Evolutionary conservation across 2,888 invertebrate species (phyloP), one percentile per base, ranked within the genome.

Genomic region (Zhuqinia jingwanae): DNA sequence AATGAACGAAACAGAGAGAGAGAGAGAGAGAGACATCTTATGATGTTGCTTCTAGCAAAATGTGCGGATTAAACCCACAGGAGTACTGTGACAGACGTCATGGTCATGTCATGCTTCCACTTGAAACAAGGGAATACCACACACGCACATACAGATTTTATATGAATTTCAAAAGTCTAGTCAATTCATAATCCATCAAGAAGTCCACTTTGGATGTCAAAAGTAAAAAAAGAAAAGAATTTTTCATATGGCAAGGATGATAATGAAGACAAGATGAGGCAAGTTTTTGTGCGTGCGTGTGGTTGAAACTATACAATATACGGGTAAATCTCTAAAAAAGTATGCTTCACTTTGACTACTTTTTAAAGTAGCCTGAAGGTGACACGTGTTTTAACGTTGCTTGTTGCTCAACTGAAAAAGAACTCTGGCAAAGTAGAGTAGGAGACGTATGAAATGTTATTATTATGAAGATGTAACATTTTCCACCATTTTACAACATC

Each of bases 181-280:
- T 76, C 13, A 56, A 58, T 56, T 56, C n/a, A 75, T 75, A 82
- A 82, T 82, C 82, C 58, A 50, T 81, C 73, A 82, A 75, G 47
- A 70, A 58, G 60, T 82, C 70, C 60, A 82, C 77, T 84, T 84
- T 60, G 42, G 36, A 85, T 79, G 85, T 85, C 79, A 79, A 45
- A 85, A 85, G 36, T 73, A 22, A 47, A 79, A 79, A 79, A 27
- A 73, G n/a, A 47, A 79, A 79, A 79, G 45, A 73, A 53, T 60
- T 73, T 70, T 63, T 60, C n/a, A 47, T 70, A 85, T 85, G 70
- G 68, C 25, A 53, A 30, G 56, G 17, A 56, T 77, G 79, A 79
- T 85, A 85, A 75, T 79, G 58, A 85, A 85, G 73, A 85, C 60
- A 76, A 77, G 79, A 85, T 79, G 85, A 60, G 79, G 85, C 73